Conservation (phyloP, 1,140 invertebrate species). For the Monomorium pharaonis region DNA sequence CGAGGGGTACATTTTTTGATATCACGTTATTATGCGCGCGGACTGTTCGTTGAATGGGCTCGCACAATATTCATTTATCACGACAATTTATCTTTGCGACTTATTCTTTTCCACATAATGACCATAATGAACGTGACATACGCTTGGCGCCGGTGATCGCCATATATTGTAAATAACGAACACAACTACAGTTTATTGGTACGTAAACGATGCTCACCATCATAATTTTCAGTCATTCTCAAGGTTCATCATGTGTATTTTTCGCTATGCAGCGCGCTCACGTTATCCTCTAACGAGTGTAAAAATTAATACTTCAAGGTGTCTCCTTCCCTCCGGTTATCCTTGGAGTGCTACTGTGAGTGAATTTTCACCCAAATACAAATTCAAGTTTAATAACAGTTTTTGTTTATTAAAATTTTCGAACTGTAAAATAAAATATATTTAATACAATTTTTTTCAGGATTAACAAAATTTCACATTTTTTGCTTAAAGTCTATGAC, state of each 20-base stretch:
- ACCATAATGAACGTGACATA: slow-evolving; percentile 8
- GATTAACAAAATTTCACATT: too few relatives aligned
- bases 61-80: neutral
- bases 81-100: slow-evolving; percentile 21
- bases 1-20: neutral
- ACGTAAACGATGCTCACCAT: neutral
- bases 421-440: too few relatives aligned
- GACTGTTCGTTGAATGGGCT: neutral
- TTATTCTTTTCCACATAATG: slow-evolving; percentile 18
- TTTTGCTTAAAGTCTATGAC: too few relatives aligned
- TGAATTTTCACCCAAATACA: too few relatives aligned
- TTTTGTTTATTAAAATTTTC: too few relatives aligned
- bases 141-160: slow-evolving; percentile 15
- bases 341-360: too few relatives aligned
- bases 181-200: slow-evolving; percentile 3
- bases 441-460: too few relatives aligned
- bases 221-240: neutral
- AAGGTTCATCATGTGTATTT: neutral
- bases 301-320: neutral
- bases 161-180: neutral
- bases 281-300: neutral
- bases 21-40: neutral
- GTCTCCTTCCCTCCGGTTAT: neutral
- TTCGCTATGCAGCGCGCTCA: neutral
- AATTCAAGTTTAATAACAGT: too few relatives aligned